A percentile compares a stretch with the other conserved stretches of the same genome.
phyloP scores from a whole-genome alignment of 2,113 vertebrate genomes.

The Heliornis fulica region DNA sequence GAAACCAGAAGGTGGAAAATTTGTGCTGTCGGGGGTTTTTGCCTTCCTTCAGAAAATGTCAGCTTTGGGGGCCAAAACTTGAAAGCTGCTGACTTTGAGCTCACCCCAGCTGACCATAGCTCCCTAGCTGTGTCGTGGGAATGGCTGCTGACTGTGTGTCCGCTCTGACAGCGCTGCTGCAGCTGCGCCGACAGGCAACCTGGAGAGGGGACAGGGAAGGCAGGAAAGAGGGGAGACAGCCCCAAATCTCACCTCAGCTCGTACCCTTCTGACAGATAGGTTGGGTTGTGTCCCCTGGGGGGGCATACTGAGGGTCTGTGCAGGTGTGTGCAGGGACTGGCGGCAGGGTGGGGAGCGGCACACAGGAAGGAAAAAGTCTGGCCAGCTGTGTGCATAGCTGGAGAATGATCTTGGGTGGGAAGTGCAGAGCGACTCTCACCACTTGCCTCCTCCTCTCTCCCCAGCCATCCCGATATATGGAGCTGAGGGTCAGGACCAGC shows the following conservation, averaged over 20 bases:
- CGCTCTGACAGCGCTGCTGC: background rate
- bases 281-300: background rate
- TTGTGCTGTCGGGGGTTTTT: background rate
- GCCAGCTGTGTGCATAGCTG: background rate
- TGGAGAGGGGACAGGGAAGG: background rate
- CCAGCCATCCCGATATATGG: constrained; percentile 69
- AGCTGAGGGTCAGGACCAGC: constrained; percentile 41
- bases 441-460: background rate
- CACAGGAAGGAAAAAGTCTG: background rate
- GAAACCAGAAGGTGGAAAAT: background rate
- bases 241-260: background rate
- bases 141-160: background rate
- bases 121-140: background rate
- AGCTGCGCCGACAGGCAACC: background rate
- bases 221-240: background rate
- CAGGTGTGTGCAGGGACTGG: background rate
- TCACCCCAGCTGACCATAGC: background rate
- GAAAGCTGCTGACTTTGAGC: background rate
- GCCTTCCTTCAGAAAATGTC: background rate
- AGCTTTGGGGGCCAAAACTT: background rate
- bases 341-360: too few species aligned
- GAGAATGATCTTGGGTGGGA: background rate
- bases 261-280: background rate
- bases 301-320: too few species aligned
- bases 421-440: background rate